Base-by-base conservation (phyloP, 2,888 invertebrate species). In the Metallyticus violacea region DNA sequence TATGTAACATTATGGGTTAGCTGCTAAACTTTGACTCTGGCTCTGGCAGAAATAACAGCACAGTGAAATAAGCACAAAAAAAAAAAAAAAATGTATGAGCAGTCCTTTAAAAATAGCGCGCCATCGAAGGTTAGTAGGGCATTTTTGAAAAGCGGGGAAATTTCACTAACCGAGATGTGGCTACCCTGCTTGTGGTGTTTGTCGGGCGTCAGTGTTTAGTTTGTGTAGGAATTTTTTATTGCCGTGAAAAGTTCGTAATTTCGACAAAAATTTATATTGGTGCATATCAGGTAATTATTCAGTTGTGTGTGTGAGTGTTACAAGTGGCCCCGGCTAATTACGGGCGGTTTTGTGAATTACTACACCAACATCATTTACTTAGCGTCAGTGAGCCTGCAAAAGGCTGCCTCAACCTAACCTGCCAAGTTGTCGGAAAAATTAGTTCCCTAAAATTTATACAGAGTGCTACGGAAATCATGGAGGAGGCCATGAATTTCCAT, bases 401-500 rank as follows among this genome's bases (percentile, higher is more conserved):
- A 83, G 77, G 83, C 83, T 77, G 76, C 28, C 77, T 83, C 83
- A 83, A 77, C 77, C 83, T 83, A 83, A 83, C 83, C 83, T 83
- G 28, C 29, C 77, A 83, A 83, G 83, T 83, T 83, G 83, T 83
- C 83, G 83, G 83, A 83, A 83, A 83, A 77, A 83, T 83, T 83
- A 83, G 83, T 83, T 83, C 83, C 77, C 25, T 83, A 83, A 83
- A 83, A 83, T 83, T 77, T 83, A 77, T 83, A 28, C 83, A 83
- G n/a, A 83, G 83, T 83, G 83, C 83, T 7, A 77, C 83, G 26
- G 83, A 83, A 27, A 83, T 83, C 83, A 82, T 86, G 81, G 82
- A 82, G 81, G 86, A 82, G 79, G 86, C 82, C 26, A 82, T 86
- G 77, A 86, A 86, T 78, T 86, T 86, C 86, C 86, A 86, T 79